phyloP scores from a whole-genome alignment of 2,113 vertebrate genomes.

The Petrocephalus zakoni region DNA sequence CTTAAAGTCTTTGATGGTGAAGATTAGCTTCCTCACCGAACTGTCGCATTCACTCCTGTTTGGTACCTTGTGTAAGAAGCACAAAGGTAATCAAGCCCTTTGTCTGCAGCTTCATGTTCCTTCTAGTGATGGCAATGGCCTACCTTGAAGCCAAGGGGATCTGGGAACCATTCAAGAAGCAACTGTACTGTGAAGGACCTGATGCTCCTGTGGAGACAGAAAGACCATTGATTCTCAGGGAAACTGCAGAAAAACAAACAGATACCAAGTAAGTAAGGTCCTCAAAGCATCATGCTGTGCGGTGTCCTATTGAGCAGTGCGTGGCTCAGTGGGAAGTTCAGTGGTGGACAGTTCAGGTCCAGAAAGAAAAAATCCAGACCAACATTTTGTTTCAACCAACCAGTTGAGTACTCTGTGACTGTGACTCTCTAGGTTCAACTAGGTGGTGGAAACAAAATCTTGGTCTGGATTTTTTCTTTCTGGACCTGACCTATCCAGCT shows the following conservation, averaged over 20 bases:
- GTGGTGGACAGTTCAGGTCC: neutral
- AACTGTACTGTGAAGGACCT: slow-evolving; percentile 80
- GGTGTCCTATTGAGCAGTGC: neutral
- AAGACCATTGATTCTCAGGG: slow-evolving; percentile 93
- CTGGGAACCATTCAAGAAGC: slow-evolving; percentile 93
- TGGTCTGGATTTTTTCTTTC: neutral
- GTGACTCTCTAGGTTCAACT: neutral
- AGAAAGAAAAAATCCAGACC: neutral
- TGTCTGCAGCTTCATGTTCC: slow-evolving; percentile 79
- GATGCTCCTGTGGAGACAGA: slow-evolving; percentile 83
- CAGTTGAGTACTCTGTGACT: neutral
- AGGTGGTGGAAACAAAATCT: neutral
- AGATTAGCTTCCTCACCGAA: neutral
- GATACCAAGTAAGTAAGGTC: slow-evolving; percentile 78
- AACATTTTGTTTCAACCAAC: neutral
- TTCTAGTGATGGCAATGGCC: slow-evolving; percentile 88
- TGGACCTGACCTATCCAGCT: neutral
- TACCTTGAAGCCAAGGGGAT: slow-evolving; percentile 97
- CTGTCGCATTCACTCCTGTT: neutral
- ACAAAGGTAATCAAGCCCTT: neutral
- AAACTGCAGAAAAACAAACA: slow-evolving; percentile 87
- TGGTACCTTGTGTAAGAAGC: neutral
- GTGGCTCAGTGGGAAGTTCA: neutral
- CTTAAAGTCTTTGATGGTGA: neutral
- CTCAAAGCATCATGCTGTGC: neutral